phyloP scores from a whole-genome alignment of 1,140 invertebrate genomes.

The Melipona quadrifasciata region DNA sequence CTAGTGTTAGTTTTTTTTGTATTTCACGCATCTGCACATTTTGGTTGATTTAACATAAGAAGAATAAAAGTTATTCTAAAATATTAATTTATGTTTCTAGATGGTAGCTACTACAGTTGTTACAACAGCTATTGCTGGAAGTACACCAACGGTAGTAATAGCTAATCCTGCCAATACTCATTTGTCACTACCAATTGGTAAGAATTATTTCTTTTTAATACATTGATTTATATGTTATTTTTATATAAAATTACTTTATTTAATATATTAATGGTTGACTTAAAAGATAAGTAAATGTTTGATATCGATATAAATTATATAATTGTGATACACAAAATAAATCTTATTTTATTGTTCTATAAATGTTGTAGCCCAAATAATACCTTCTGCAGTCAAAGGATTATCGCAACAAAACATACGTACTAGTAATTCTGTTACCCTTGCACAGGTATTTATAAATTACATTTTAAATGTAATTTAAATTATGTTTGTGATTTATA shows the following conservation, averaged over 20 bases:
- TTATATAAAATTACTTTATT: conserved; percentile 28
- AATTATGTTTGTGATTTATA: neutral
- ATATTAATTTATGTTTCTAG: conserved; percentile 59
- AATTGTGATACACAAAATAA: neutral
- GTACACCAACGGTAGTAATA: conserved; percentile 81
- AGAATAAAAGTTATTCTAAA: neutral
- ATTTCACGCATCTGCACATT: conserved; percentile 5
- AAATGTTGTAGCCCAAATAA: conserved; percentile 84
- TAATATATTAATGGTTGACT: neutral
- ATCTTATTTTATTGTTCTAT: neutral
- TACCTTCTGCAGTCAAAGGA: conserved; percentile 85
- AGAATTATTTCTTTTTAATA: conserved; percentile 33
- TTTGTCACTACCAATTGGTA: conserved; percentile 83
- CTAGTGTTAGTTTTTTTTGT: conserved; percentile 74
- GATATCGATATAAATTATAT: neutral
- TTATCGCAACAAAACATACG: conserved; percentile 85
- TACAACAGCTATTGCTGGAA: conserved; percentile 79
- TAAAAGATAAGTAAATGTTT: conserved; percentile 22
- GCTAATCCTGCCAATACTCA: conserved; percentile 82
- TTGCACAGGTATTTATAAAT: conserved; percentile 75
- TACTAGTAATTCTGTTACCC: conserved; percentile 76
- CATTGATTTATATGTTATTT: neutral
- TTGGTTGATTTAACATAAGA: neutral
- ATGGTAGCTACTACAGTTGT: conserved; percentile 79
- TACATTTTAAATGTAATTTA: neutral